These are phyloP conservation scores for Pteronura brasiliensis DNA, from an alignment of 2,113 vertebrate species.

Conservation along the genomic window DNA sequence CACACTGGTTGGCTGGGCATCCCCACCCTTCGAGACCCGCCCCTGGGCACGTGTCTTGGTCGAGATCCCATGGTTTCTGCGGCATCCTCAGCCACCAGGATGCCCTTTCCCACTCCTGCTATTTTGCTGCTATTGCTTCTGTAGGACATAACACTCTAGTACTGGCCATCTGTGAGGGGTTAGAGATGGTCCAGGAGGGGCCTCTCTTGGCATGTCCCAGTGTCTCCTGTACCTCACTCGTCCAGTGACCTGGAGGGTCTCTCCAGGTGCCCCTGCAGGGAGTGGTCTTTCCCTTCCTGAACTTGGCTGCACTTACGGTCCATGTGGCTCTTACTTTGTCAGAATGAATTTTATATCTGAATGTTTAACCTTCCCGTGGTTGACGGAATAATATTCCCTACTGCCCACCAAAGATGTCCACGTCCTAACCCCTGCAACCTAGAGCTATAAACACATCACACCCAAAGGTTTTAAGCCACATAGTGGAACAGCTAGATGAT, in stretches of 20 bases:
- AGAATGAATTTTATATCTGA: neutral
- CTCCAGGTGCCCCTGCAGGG: neutral
- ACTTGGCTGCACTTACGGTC: neutral
- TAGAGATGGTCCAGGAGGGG: neutral
- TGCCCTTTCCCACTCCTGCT: neutral
- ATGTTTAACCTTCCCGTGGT: neutral
- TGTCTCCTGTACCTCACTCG: too few relatives aligned
- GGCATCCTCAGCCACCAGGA: neutral
- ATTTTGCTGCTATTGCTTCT: neutral
- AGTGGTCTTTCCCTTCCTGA: neutral
- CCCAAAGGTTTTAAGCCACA: neutral
- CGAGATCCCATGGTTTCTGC: neutral
- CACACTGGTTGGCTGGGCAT: accelerated
- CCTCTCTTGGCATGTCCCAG: accelerated
- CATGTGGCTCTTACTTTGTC: neutral
- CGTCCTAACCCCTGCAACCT: neutral
- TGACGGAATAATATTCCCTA: neutral
- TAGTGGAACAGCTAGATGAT: neutral
- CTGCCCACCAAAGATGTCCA: neutral
- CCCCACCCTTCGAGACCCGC: neutral
- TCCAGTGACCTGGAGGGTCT: neutral
- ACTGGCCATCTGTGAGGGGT: neutral
- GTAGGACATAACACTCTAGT: neutral
- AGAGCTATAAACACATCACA: neutral
- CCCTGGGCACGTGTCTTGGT: neutral